Percentiles rank a stretch among this genome's conserved stretches.
Conservation (phyloP, 2,113 vertebrate species). For the Ptychochromis oligacanthus region DNA sequence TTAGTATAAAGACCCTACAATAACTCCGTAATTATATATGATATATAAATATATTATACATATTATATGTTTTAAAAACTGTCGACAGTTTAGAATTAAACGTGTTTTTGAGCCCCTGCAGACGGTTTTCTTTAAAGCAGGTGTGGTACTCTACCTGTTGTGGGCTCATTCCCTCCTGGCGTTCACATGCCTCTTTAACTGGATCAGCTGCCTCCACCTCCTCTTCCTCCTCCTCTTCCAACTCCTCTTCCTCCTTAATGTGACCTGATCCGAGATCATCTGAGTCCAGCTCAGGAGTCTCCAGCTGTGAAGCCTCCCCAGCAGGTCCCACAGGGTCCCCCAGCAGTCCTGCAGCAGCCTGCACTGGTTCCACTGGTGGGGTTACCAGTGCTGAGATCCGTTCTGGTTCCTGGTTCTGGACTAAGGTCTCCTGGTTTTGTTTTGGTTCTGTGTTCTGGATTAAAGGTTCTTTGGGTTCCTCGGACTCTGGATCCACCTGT, state of each 20-base stretch:
- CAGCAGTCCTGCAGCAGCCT: neutral
- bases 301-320: slow-evolving; percentile 5
- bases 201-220: slow-evolving; percentile 13
- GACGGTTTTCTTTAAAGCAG: neutral
- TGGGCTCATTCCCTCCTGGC: slow-evolving; percentile 63
- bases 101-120: neutral
- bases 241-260: neutral
- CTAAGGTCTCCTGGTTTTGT: neutral
- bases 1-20: too few species aligned
- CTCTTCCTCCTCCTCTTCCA: slow-evolving; percentile 16
- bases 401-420: slow-evolving; percentile 26
- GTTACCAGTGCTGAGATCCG: neutral
- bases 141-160: slow-evolving; percentile 66
- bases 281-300: slow-evolving; percentile 10
- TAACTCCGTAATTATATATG: too few species aligned
- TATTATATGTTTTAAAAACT: neutral
- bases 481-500: slow-evolving; percentile 43
- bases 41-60: too few species aligned
- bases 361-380: slow-evolving; percentile 16
- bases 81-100: neutral
- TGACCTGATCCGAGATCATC: neutral
- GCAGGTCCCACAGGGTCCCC: slow-evolving; percentile 4
- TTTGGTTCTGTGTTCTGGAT: slow-evolving; percentile 25
- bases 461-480: slow-evolving; percentile 15
- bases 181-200: slow-evolving; percentile 45